Evolutionary conservation across 2,888 invertebrate species (phyloP), one percentile per base, ranked within the genome.

Genomic region (Drosophila colorata): DNA sequence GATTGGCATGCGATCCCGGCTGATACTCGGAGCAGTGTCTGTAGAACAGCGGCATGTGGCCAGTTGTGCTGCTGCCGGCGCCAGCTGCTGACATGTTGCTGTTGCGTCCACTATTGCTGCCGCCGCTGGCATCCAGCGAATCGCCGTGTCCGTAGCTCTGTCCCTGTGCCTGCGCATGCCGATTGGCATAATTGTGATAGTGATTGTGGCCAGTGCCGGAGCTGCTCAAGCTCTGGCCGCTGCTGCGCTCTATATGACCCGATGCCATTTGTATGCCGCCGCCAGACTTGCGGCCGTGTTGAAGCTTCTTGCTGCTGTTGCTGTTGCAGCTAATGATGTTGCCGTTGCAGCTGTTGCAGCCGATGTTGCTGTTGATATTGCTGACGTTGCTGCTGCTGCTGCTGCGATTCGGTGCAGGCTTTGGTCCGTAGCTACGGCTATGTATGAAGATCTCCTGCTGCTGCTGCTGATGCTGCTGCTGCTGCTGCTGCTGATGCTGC

Each of bases 351-450:
- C 7, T 46, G 46, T 9, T 33, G 48, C 1, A 23, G 14, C 25
- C 38, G 43, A n/a, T 48, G 41, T 16, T 53, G 35, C 20, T 43
- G 3, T n/a, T 47, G 23, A 4, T 35, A 7, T 7, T 23, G 28
- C 11, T 38, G 35, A 11, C 9, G 38, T 9, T 38, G 9, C 4
- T 51, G 14, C 25, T 38, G 59, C 49, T 48, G 16, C 18, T 23
- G 47, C 58, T 51, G 2, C 43, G 52, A 7, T 11, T 31, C 14
- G 48, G 18, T 28, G 28, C 51, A 33, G 56, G 6, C 6, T 68
- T 63, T 7, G 60, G 52, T 1, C 41, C 37, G 60, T 43, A 51
- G 31, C 47, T 40, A 33, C 59, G 57, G 38, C 66, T 78, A 25
- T 60, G 48, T 37, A 69, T 63, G 4, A 63, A 68, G 1, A 41